Conservation (phyloP, 2,797 vertebrate genomes). For the Myripristis jacobus region DNA sequence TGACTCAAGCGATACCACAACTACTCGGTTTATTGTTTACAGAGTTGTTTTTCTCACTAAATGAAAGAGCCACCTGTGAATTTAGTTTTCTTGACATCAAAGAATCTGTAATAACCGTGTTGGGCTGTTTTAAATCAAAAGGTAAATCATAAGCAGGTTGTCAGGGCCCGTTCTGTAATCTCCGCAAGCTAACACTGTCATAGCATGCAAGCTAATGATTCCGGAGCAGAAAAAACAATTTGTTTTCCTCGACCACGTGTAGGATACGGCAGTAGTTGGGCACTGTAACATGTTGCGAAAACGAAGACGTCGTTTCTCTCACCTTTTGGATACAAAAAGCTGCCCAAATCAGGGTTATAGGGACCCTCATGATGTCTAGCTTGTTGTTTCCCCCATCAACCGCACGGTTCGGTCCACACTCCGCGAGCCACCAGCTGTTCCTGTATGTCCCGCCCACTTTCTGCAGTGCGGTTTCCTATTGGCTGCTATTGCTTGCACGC, state of each 20-base stretch:
- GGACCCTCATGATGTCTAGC: constrained; percentile 79
- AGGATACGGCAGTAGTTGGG: not conserved
- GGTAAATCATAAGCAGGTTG: constrained; percentile 27
- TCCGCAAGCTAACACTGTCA: constrained; percentile 71
- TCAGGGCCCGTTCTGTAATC: constrained; percentile 56
- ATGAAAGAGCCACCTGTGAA: not conserved
- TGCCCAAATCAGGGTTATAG: constrained; percentile 76
- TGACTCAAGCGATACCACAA: not conserved
- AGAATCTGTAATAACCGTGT: not conserved
- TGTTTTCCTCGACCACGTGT: constrained; percentile 2
- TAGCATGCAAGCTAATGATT: constrained; percentile 71
- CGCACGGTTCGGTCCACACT: constrained; percentile 26
- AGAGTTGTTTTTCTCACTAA: not conserved
- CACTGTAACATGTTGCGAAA: not conserved
- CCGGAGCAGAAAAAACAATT: not conserved
- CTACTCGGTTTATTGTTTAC: not conserved
- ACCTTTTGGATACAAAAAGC: constrained; percentile 82
- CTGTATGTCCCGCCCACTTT: constrained; percentile 54
- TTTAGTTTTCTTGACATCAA: not conserved
- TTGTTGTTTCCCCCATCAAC: constrained; percentile 75
- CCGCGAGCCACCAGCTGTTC: constrained; percentile 58
- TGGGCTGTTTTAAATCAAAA: constrained; percentile 9
- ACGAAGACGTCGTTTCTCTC: constrained; percentile 41
- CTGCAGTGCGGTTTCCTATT: constrained; percentile 29
- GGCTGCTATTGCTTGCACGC: constrained; percentile 28